Evolutionary conservation across 2,888 invertebrate species (phyloP).

Genomic region (Lithophane ornitopus): DNA sequence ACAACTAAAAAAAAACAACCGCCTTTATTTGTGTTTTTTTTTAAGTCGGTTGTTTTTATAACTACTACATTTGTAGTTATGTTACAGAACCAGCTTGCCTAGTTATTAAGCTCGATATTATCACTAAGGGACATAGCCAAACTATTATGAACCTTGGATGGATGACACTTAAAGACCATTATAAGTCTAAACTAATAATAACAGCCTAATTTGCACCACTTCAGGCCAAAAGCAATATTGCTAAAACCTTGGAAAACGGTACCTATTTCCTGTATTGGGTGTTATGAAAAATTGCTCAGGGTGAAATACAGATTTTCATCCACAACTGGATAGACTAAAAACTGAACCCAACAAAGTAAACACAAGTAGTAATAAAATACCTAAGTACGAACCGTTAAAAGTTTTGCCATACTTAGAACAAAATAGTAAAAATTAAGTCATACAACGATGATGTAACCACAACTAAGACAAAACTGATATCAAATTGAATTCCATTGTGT

Average conservation of each 20-base stretch:
- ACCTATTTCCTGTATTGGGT: not conserved
- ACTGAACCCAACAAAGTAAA: not conserved
- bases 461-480: not conserved
- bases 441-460: not conserved
- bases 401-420: not conserved
- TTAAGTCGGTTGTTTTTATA: too few relatives aligned
- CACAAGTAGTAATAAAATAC: not conserved
- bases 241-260: not conserved
- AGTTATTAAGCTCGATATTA: constrained; percentile 2
- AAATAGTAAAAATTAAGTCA: not conserved
- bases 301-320: not conserved
- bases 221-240: not conserved
- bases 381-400: not conserved
- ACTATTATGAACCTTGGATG: not conserved
- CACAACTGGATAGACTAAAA: not conserved
- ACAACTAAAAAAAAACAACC: too few relatives aligned
- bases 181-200: too few relatives aligned
- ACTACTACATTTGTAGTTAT: not conserved
- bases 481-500: not conserved
- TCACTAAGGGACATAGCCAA: not conserved
- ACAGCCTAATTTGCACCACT: not conserved
- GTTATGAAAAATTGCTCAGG: not conserved
- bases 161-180: constrained; percentile 5
- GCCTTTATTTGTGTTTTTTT: too few relatives aligned
- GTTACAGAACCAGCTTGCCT: not conserved